A percentile compares a stretch with the other conserved stretches of the same genome.
phyloP scores from a whole-genome alignment of 2,888 invertebrate genomes.

The Pristionchus fissidentatus region DNA sequence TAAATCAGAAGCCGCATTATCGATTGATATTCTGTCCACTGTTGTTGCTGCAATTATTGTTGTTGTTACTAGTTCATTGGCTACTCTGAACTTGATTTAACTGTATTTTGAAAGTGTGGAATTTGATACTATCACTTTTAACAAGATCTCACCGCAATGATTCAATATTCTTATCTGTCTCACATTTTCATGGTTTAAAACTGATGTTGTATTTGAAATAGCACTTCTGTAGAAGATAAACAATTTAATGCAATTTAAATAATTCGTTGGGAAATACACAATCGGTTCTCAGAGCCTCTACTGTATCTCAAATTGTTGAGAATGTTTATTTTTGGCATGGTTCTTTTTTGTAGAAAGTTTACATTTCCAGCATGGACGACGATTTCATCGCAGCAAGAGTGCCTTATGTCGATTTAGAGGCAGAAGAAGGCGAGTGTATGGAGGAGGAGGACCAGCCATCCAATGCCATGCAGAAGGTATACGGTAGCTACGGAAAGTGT shows the following conservation, averaged over 20 bases:
- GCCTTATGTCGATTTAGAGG: neutral
- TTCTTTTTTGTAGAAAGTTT: neutral
- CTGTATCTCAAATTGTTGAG: neutral
- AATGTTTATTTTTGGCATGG: neutral
- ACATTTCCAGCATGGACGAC: neutral
- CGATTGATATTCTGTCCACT: neutral
- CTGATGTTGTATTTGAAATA: too few species aligned
- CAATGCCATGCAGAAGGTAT: conserved; percentile 17
- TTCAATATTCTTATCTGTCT: conserved; percentile 7
- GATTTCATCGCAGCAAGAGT: too few species aligned
- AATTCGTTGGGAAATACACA: neutral
- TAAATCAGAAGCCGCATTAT: neutral
- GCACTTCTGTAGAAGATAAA: too few species aligned
- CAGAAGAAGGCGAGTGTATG: neutral
- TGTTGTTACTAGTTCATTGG: neutral
- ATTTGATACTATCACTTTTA: too few species aligned
- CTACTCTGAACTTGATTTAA: neutral
- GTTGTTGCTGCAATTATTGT: neutral
- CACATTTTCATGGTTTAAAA: too few species aligned
- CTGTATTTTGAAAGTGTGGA: neutral
- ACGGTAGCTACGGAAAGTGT: neutral
- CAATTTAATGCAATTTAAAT: too few species aligned
- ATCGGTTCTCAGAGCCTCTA: neutral
- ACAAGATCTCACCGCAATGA: conserved; percentile 2
- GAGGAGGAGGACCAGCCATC: neutral